Base-by-base conservation (phyloP, 2,797 vertebrate species). In the Xenops minutus region DNA sequence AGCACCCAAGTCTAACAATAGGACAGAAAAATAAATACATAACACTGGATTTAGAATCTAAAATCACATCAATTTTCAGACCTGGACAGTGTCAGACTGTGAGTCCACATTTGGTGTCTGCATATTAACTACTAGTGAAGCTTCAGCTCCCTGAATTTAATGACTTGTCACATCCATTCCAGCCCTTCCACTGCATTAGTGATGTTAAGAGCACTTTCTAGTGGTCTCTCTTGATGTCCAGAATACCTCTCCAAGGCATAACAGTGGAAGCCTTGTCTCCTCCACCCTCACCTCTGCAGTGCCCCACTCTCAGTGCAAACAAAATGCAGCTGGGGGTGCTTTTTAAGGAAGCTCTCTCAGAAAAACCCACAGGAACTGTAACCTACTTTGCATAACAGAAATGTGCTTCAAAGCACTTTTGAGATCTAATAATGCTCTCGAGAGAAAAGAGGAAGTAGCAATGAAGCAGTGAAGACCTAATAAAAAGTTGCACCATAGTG, bases 301-400 rank as follows among this genome's bases (percentile, higher is more conserved):
- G 20, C 14, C 1, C 4, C 51, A 54, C 26, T 74, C 41, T 85
- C 3, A 1, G 7, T 41, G 32, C 32, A 81, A 88, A 69, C 11
- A 27, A 14, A 63, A 13, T 10, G 36, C 75, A 80, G 16, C 59
- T 76, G 75, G 39, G 44, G 19, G 55, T 59, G 46, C 41, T 43
- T 79, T 92, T 34, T 59, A 67, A 74, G 63, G 44, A 93, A 94
- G 43, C 3, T 44, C 10, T 61, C 29, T 77, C 71, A 59, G 41
- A 49, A 49, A 92, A 82, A 52, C 9, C 0, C 67, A 27, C 30
- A 71, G 52, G 48, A 92, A 62, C 52, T 6, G 3, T 26, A 81
- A 43, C 67, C 62, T 76, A 76, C 18, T 95, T 96, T 95, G 91
- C 91, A 89, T 93, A 93, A 83, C 24, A 56, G 55, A 94, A 80